Evolutionary conservation across 2,888 invertebrate genomes (phyloP).

Genomic region (Hipparchia semele): DNA sequence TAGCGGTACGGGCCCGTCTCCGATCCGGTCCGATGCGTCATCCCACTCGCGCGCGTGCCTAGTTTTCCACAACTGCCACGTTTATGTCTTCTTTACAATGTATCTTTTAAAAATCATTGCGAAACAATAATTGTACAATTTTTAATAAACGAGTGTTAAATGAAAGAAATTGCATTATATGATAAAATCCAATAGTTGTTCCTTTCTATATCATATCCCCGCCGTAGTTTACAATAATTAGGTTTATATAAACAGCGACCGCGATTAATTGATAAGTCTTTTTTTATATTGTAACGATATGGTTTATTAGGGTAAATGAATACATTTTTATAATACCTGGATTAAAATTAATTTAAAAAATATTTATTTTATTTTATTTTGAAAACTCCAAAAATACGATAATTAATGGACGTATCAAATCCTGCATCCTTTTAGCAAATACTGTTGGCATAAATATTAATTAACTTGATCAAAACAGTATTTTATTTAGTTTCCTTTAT

Average conservation of each 20-base stretch:
- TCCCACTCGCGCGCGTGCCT: conserved; percentile 17
- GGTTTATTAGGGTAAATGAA: conserved; percentile 44
- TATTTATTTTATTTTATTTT: conserved; percentile 3
- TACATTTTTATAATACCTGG: conserved; percentile 48
- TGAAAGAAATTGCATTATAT: not conserved
- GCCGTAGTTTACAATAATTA: conserved; percentile 33
- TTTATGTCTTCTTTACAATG: conserved; percentile 14
- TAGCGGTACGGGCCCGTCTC: conserved; percentile 11
- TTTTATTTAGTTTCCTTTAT: not conserved
- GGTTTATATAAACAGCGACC: conserved; percentile 47
- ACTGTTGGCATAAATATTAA: not conserved
- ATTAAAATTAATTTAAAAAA: conserved; percentile 56
- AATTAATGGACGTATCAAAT: not conserved
- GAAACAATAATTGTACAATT: conserved; percentile 3
- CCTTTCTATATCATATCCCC: conserved; percentile 32
- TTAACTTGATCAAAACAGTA: not conserved
- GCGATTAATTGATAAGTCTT: conserved; percentile 45
- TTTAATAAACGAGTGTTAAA: conserved; percentile 3
- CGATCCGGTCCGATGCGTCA: conserved; percentile 7
- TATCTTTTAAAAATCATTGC: conserved; percentile 9
- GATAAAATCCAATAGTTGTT: conserved; percentile 8
- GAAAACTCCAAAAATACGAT: not conserved
- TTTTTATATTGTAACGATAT: conserved; percentile 44
- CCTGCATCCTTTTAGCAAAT: not conserved
- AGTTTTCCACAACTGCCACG: conserved; percentile 15